Base-by-base conservation (phyloP, 2,888 invertebrate species). In the Pyralis farinalis region DNA sequence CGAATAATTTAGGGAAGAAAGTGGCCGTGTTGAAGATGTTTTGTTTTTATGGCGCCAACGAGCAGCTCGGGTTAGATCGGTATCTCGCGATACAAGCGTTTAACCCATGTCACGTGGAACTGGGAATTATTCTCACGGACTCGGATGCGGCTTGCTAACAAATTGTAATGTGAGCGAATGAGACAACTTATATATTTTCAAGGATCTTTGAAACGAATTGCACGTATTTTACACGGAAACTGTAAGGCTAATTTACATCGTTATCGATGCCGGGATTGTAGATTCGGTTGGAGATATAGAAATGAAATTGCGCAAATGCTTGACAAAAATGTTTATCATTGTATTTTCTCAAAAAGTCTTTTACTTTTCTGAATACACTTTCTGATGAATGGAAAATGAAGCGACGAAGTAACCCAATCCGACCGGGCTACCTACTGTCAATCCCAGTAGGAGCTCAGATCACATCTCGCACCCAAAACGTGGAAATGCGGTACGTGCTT, bases 41-140 rank as follows among this genome's bases (percentile, higher is more conserved):
- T 88, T 86, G 86, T 88, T 88, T 88, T 88, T 88, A 86, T 87
- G 88, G 87, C 88, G 88, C 88, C 88, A 86, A 76, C 77, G 71
- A 69, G 74, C 69, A 78, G 82, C 71, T 67, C 79, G 82, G 79
- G 81, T 85, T 83, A 85, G 87, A 88, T 88, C 84, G 71, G 83
- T 85, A 86, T 87, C 86, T 72, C 52, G 57, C 71, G 80, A 84
- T 86, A 85, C 87, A 86, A 83, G 76, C 86, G 79, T 85, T 86
- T 86, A 86, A 86, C 84, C 83, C 83, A 83, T 85, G 87, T 87
- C 85, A 83, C 82, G 79, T 75, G 79, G 82, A 84, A 79, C 71
- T 65, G 62, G 73, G 77, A 70, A 78, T 76, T 66, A 80, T 85
- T 88, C 86, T 85, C 87, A 86, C 85, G 86, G 79, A 62, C 44